A percentile compares a stretch with the other conserved stretches of the same genome.
phyloP scores from a whole-genome alignment of 2,888 invertebrate species.

The Aphidius colemani region DNA sequence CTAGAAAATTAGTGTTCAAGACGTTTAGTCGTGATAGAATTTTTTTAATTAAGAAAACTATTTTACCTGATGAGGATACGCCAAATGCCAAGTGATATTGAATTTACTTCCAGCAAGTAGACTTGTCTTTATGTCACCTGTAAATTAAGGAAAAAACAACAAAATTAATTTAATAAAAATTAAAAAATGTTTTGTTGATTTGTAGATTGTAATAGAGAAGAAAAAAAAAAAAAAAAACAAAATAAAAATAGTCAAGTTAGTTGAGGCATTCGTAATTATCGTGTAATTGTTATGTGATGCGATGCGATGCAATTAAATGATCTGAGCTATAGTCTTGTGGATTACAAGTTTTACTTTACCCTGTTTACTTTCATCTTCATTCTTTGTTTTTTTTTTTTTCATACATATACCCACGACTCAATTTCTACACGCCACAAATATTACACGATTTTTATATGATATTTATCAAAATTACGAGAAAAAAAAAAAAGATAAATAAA shows the following conservation, averaged over 20 bases:
- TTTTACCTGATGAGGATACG: slow-evolving; percentile 88
- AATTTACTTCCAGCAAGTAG: slow-evolving; percentile 81
- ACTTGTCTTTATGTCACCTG: slow-evolving; percentile 80
- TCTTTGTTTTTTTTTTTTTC: slow-evolving; percentile 5
- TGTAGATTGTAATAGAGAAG: background rate
- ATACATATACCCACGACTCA: slow-evolving; percentile 4
- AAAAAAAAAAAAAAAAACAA: background rate
- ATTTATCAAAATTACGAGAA: slow-evolving; percentile 5
- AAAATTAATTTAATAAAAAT: slow-evolving; percentile 6
- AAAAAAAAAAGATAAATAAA: too few species aligned
- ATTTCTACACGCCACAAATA: slow-evolving; percentile 5
- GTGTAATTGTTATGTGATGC: slow-evolving; percentile 14
- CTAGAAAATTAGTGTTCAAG: too few species aligned
- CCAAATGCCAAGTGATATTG: slow-evolving; percentile 91
- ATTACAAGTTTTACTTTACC: slow-evolving; percentile 13
- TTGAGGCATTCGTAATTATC: slow-evolving; percentile 5
- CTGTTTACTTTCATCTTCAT: slow-evolving; percentile 15
- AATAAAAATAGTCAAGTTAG: background rate
- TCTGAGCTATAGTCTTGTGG: slow-evolving; percentile 6
- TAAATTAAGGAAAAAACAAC: slow-evolving; percentile 52
- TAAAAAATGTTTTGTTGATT: background rate
- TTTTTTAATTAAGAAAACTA: slow-evolving; percentile 12
- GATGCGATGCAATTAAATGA: slow-evolving; percentile 14
- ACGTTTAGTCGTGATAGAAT: background rate
- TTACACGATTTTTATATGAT: slow-evolving; percentile 2